A percentile compares a stretch with the other conserved stretches of the same genome.
These are phyloP conservation scores for Bombyx huttoni DNA, from an alignment of 2,888 invertebrate species.

Conservation along the genomic window DNA sequence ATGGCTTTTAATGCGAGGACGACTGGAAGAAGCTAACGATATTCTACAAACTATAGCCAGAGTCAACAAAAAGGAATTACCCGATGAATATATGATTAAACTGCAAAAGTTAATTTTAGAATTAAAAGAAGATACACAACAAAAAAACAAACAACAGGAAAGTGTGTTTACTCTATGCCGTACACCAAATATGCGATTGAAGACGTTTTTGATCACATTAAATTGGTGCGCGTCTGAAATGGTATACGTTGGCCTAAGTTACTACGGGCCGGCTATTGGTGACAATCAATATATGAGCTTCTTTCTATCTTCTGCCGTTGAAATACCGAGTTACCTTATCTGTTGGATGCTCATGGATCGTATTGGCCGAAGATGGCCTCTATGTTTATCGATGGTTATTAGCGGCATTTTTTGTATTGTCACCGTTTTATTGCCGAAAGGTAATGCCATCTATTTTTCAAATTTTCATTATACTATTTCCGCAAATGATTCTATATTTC, in stretches of 20 bases:
- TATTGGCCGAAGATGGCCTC: conserved; percentile 90
- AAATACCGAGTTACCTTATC: conserved; percentile 89
- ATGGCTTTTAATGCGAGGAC: conserved; percentile 89
- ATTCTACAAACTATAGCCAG: conserved; percentile 84
- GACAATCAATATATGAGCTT: conserved; percentile 92
- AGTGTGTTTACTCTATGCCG: conserved; percentile 78
- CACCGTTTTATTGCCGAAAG: conserved; percentile 85
- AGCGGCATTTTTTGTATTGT: conserved; percentile 89
- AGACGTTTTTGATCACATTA: conserved; percentile 86
- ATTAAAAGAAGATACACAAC: conserved; percentile 60
- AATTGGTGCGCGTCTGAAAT: conserved; percentile 95
- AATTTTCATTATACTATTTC: background rate
- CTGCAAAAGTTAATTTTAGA: conserved; percentile 80
- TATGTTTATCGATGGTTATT: conserved; percentile 87
- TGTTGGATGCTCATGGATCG: conserved; percentile 93
- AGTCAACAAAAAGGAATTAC: conserved; percentile 83
- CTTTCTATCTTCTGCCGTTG: conserved; percentile 87
- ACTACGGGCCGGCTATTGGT: conserved; percentile 91
- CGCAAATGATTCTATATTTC: too few relatives aligned
- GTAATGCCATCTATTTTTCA: conserved; percentile 44
- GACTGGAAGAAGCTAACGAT: conserved; percentile 84
- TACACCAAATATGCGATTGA: conserved; percentile 91
- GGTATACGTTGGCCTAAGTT: conserved; percentile 92
- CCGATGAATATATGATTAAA: conserved; percentile 79
- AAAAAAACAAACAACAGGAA: conserved; percentile 24